These are phyloP conservation scores for Patiria pectinifera DNA, from an alignment of 53 echinoderm and acorn worm genomes.

Conservation along the genomic window DNA sequence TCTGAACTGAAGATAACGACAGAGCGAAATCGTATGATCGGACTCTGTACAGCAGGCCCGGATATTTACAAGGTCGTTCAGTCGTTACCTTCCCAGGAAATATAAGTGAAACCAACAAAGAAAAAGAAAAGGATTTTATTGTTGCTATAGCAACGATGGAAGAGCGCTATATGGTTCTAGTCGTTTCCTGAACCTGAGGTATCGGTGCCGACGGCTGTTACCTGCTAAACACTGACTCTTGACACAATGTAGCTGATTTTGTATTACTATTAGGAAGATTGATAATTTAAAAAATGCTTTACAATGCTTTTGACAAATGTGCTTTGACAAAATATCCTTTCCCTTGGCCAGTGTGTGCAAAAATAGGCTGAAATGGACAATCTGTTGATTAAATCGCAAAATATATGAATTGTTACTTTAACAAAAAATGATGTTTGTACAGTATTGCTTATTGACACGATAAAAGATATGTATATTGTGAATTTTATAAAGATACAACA, in stretches of 20 bases:
- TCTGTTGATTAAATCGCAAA: conserved; percentile 42
- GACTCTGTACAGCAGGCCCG: not conserved
- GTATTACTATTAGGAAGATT: not conserved
- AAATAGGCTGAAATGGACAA: conserved; percentile 17
- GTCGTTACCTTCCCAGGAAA: not conserved
- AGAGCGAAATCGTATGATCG: not conserved
- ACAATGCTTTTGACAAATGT: not conserved
- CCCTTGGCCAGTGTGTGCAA: not conserved
- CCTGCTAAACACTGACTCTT: not conserved
- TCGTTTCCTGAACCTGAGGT: not conserved
- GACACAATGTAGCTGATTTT: not conserved
- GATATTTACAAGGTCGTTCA: conserved; percentile 13
- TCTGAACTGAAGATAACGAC: not conserved
- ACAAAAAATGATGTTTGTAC: not conserved
- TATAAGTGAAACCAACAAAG: not conserved
- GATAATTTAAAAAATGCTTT: not conserved
- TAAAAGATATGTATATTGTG: conserved; percentile 53
- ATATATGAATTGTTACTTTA: no score
- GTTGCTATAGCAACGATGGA: conserved; percentile 30
- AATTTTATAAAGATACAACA: conserved; percentile 49
- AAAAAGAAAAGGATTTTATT: not conserved
- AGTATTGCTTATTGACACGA: not conserved
- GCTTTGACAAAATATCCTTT: not conserved
- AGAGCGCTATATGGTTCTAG: not conserved
- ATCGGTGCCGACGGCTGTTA: not conserved